Evolutionary conservation across 2,888 invertebrate species (phyloP).

Genomic region (Byasa hedistus): DNA sequence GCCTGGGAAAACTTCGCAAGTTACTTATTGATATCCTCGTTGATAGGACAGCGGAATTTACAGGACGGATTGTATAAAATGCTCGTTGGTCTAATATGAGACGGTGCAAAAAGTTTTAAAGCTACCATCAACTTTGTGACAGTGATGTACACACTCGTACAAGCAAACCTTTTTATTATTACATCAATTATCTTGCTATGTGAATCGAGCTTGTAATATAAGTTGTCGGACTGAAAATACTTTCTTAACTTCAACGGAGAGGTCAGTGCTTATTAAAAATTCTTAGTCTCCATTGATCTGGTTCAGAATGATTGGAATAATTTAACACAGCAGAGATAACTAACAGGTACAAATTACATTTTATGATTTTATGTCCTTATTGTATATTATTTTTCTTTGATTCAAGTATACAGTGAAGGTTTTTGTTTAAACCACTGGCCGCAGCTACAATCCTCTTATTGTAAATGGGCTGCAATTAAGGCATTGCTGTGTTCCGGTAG

Average conservation of each 20-base stretch:
- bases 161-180: neutral
- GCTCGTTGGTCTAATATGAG: neutral
- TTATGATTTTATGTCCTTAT: no score
- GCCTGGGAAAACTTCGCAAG: constrained; percentile 47
- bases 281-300: no score
- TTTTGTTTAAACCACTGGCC: no score
- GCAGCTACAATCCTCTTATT: no score
- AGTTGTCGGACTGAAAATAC: neutral
- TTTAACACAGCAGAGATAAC: no score
- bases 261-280: no score
- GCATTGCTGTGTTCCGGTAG: no score
- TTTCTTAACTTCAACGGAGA: neutral
- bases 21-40: constrained; percentile 33
- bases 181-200: neutral
- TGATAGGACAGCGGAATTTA: constrained; percentile 19
- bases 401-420: no score
- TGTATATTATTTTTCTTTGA: no score
- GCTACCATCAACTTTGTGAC: neutral
- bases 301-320: no score
- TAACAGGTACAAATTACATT: no score
- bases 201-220: neutral
- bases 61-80: constrained; percentile 10
- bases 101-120: neutral
- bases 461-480: no score
- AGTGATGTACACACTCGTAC: neutral